A percentile compares a stretch with the other conserved stretches of the same genome.
Conservation (phyloP, 2,113 vertebrate species). For the Corythaixoides concolor region DNA sequence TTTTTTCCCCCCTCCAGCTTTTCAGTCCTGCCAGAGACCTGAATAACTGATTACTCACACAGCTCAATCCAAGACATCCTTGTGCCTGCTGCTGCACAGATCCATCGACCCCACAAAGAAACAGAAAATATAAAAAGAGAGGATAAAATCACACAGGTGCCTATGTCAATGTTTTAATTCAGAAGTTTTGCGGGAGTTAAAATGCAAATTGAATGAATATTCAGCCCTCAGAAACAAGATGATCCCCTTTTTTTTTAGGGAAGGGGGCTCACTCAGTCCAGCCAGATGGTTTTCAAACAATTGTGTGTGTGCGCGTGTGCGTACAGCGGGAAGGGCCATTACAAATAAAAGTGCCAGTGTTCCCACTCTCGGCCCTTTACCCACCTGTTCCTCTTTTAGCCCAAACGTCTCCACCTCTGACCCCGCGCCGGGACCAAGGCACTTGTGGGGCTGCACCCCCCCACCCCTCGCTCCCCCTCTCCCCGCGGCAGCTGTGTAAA, state of each 20-base stretch:
- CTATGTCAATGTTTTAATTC: fast-evolving
- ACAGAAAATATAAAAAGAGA: not conserved
- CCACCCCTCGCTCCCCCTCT: not conserved
- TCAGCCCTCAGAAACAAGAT: not conserved
- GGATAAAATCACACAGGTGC: not conserved
- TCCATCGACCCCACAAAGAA: fast-evolving
- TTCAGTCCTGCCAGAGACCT: not conserved
- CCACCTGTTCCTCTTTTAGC: slow-evolving; percentile 70
- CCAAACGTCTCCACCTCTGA: slow-evolving; percentile 63
- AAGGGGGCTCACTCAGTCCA: not conserved
- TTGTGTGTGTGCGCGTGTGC: not conserved
- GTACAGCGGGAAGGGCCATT: not conserved
- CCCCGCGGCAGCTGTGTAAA: slow-evolving; percentile 72
- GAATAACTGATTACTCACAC: not conserved
- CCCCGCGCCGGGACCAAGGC: not conserved
- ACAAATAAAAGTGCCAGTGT: slow-evolving; percentile 57
- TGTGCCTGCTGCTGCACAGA: not conserved
- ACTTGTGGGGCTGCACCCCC: not conserved
- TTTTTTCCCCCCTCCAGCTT: not conserved
- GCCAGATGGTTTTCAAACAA: not conserved
- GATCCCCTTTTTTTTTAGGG: not conserved
- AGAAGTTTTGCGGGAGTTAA: not conserved
- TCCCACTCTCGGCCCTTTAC: not conserved
- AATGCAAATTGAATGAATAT: not conserved
- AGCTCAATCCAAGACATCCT: not conserved